Percentiles rank a stretch among this genome's conserved stretches.
Evolutionary conservation across 2,797 vertebrate species (phyloP).

Genomic region (Chromobotia macracanthus): DNA sequence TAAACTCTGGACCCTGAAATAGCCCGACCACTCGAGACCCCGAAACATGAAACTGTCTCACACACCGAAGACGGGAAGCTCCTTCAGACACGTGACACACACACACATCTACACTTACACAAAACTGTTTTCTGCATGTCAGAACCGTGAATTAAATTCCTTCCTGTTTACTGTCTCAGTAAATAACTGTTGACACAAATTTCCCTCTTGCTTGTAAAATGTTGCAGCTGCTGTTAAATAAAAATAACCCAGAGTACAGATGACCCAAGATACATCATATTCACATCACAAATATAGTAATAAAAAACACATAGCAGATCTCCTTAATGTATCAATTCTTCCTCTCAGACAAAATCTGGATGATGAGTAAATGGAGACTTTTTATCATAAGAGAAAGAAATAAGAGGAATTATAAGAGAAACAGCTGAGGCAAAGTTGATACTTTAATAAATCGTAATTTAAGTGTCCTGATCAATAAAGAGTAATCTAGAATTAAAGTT

Average conservation of each 20-base stretch:
- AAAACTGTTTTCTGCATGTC: neutral
- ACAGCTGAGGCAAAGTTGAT: no score
- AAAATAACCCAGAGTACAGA: conserved; percentile 75
- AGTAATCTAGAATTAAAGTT: no score
- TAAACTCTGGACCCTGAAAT: conserved; percentile 67
- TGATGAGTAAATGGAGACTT: neutral
- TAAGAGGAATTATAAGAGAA: neutral
- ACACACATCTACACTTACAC: neutral
- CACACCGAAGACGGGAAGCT: conserved; percentile 1
- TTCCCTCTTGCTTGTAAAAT: conserved; percentile 64
- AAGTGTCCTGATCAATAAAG: no score
- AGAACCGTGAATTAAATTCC: conserved; percentile 20
- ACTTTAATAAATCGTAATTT: no score
- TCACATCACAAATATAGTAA: neutral
- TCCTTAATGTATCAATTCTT: neutral
- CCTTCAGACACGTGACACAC: neutral
- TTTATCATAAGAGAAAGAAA: neutral
- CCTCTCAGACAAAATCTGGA: neutral
- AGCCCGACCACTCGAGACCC: conserved; percentile 53
- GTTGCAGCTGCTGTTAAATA: conserved; percentile 72
- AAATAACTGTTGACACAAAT: conserved; percentile 74
- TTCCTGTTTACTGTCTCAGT: conserved; percentile 58
- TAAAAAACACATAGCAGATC: neutral
- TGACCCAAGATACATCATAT: conserved; percentile 57
- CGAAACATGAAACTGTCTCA: neutral